Conservation (phyloP, 2,797 vertebrate genomes). For the Vespertilio murinus region DNA sequence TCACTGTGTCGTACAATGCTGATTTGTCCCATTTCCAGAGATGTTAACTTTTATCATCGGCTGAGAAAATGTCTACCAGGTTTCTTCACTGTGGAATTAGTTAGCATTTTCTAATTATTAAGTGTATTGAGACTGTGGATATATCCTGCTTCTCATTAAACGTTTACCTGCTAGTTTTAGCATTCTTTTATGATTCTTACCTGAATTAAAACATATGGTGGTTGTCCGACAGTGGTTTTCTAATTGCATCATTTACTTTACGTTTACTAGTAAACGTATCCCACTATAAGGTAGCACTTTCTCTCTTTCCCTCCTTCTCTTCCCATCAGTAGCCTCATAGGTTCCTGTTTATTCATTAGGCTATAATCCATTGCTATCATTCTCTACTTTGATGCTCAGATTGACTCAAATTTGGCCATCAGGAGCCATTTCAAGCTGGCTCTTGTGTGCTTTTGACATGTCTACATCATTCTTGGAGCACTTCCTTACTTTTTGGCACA, state of each 20-base stretch:
- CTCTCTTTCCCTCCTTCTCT: not conserved
- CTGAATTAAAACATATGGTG: not conserved
- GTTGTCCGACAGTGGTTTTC: not conserved
- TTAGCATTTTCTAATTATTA: constrained; percentile 1
- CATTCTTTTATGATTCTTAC: not conserved
- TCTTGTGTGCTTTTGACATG: not conserved
- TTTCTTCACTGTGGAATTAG: constrained; percentile 34
- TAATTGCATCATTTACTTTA: not conserved
- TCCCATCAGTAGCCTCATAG: not conserved
- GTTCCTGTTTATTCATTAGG: not conserved
- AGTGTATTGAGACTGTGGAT: not conserved
- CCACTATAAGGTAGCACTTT: not conserved
- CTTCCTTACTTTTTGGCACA: not conserved
- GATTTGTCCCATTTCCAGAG: not conserved
- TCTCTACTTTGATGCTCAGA: not conserved
- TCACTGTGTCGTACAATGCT: not conserved
- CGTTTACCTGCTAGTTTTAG: not conserved
- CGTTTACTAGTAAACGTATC: not conserved
- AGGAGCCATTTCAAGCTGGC: not conserved
- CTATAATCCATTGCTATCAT: not conserved
- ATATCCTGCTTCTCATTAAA: constrained; percentile 16
- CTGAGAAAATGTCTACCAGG: not conserved
- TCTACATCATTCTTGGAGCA: not conserved
- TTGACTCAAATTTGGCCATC: not conserved
- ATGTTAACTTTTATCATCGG: not conserved